These are phyloP conservation scores for Agapornis canus DNA, from an alignment of 2,797 vertebrate genomes.

Conservation along the genomic window DNA sequence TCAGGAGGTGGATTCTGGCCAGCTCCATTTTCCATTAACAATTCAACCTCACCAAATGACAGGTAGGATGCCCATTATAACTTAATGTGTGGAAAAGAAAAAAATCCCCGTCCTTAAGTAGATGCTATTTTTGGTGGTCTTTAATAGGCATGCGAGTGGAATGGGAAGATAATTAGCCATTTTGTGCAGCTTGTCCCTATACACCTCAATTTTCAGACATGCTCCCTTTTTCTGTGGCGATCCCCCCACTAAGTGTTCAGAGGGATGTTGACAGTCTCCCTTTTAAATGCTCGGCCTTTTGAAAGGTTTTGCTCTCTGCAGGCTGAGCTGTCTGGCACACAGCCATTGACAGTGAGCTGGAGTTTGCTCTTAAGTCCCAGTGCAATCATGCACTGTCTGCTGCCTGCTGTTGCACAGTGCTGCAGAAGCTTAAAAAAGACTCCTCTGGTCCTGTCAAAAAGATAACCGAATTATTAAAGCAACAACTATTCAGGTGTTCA, in stretches of 20 bases:
- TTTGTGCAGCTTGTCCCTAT: background rate
- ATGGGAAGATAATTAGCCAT: constrained; percentile 62
- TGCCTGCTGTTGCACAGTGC: constrained; percentile 43
- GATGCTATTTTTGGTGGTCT: constrained; percentile 53
- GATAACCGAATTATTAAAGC: constrained; percentile 63
- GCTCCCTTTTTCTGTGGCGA: background rate
- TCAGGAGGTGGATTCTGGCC: constrained; percentile 46
- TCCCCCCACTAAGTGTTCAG: constrained; percentile 32
- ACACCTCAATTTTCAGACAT: background rate
- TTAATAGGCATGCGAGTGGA: background rate
- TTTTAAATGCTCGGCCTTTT: constrained; percentile 46
- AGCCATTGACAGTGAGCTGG: constrained; percentile 47
- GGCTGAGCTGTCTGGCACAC: constrained; percentile 30
- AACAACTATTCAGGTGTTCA: constrained; percentile 5
- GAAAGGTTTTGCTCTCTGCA: constrained; percentile 58
- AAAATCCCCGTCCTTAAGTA: background rate
- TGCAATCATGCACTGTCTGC: constrained; percentile 73
- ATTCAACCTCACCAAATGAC: constrained; percentile 35
- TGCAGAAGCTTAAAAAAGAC: constrained; percentile 58
- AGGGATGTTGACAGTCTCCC: constrained; percentile 60
- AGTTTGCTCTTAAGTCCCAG: constrained; percentile 65
- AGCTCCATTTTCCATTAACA: constrained; percentile 3
- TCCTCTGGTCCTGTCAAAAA: constrained; percentile 44
- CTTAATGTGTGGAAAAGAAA: background rate
- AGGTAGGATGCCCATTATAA: constrained; percentile 42